Evolutionary conservation across 1,140 invertebrate genomes (phyloP), one percentile per base, ranked within the genome.

Genomic region (Colletes gigas): DNA sequence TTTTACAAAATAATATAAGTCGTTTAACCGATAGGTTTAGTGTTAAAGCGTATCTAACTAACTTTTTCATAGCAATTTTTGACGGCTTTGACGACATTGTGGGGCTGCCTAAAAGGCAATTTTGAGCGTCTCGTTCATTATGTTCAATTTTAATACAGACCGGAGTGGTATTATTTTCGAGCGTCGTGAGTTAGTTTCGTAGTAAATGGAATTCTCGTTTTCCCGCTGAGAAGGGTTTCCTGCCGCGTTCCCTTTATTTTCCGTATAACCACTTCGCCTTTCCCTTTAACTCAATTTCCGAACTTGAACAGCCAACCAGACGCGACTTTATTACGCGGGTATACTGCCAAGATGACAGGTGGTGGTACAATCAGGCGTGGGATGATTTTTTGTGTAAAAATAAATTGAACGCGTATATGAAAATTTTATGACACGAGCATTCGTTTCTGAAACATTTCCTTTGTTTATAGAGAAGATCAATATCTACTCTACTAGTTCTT

Each of bases 101-200:
- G 14, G 21, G 3, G 21, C 9, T 59, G 14, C 21, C 12, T 1
- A 14, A 6, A 39, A 60, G 44, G 8, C 10, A 50, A 1, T 50
- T 50, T 12, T 50, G 8, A 9, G 21, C 59, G 30, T 6, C 60
- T 15, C 30, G 30, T 41, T 41, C 30, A 30, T 63, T 44, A 17
- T 7, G 21, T 65, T 65, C 15, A 44, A n/a, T 65, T 65, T 44
- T 44, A n/a, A 17, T 17, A 65, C 9, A 65, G 39, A 44, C 39
- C 15, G 9, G 39, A 65, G 62, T 65, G 62, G 39, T 44, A 68
- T 54, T 68, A 68, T 68, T 68, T 21, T 68, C 44, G 6, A 68
- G n/a, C 44, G 19, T 21, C 47, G 47, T 68, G 50, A 68, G 54
- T 54, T 54, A 52, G 50, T 54, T 52, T 19, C n/a, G 21, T 14